phyloP scores from a whole-genome alignment of 2,888 invertebrate genomes.

The Notodonta dromedarius region DNA sequence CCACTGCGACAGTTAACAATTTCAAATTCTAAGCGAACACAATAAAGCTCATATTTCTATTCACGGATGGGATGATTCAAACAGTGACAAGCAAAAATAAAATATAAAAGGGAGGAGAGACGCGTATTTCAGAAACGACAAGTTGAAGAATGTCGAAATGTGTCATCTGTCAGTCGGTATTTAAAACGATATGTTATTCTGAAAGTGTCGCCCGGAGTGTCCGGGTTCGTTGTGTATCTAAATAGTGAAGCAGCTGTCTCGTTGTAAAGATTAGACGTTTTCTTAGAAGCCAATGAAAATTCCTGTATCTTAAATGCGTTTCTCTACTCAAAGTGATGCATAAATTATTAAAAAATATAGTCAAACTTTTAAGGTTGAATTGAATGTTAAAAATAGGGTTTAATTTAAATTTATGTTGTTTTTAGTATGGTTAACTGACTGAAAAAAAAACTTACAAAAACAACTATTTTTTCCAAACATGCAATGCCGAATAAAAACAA shows the following conservation, averaged over 20 bases:
- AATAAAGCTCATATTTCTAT: constrained; percentile 49
- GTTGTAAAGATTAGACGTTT: constrained; percentile 67
- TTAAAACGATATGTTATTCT: constrained; percentile 83
- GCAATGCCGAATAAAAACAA: background rate
- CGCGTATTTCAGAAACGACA: constrained; percentile 79
- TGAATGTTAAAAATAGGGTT: constrained; percentile 17
- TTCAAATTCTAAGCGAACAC: constrained; percentile 27
- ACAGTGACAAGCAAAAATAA: constrained; percentile 61
- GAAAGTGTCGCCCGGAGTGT: constrained; percentile 64
- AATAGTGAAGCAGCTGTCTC: constrained; percentile 76
- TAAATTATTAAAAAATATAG: constrained; percentile 51
- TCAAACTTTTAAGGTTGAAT: constrained; percentile 26
- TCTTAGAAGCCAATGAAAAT: constrained; percentile 67
- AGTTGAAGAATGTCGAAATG: constrained; percentile 84
- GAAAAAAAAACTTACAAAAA: background rate
- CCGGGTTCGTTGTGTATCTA: constrained; percentile 69
- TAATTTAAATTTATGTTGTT: background rate
- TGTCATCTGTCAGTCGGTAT: constrained; percentile 84
- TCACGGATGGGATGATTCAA: constrained; percentile 38
- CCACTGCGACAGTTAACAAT: constrained; percentile 18
- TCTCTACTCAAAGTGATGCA: constrained; percentile 47
- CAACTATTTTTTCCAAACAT: background rate
- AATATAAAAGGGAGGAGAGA: constrained; percentile 65
- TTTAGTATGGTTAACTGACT: background rate
- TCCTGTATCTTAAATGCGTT: constrained; percentile 53